phyloP scores from a whole-genome alignment of 2,113 vertebrate species.

The Stercorarius parasiticus region DNA sequence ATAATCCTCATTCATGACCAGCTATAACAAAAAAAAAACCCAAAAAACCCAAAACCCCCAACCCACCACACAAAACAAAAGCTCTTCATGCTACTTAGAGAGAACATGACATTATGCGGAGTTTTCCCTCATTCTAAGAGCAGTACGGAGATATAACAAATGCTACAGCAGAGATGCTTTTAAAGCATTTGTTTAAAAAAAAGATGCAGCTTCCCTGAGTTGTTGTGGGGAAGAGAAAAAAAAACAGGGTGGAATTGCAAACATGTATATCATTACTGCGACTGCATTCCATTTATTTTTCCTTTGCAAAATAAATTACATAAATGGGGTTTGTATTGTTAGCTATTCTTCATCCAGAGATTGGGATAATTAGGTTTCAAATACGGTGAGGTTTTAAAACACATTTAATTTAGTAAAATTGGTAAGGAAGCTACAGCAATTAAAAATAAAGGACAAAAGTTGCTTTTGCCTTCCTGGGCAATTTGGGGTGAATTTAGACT shows the following conservation, averaged over 20 bases:
- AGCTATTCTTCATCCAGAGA: conserved; percentile 75
- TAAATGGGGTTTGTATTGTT: conserved; percentile 79
- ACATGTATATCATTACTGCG: conserved; percentile 76
- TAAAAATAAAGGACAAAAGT: conserved; percentile 79
- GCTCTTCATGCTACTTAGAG: conserved; percentile 40
- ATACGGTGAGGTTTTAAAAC: conserved; percentile 78
- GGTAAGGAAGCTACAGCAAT: conserved; percentile 81
- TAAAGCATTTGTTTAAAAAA: conserved; percentile 55
- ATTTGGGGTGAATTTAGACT: conserved; percentile 80
- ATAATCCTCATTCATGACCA: conserved; percentile 62
- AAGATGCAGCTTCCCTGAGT: conserved; percentile 48
- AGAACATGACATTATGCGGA: conserved; percentile 23
- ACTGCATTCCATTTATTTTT: conserved; percentile 77
- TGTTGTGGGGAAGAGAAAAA: conserved; percentile 27
- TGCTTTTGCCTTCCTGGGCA: conserved; percentile 75
- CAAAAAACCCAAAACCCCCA: background rate
- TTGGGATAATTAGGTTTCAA: conserved; percentile 82
- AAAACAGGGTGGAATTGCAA: conserved; percentile 45
- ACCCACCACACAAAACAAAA: conserved; percentile 24
- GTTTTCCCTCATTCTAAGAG: conserved; percentile 11
- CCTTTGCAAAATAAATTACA: conserved; percentile 80
- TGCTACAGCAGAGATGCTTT: conserved; percentile 32
- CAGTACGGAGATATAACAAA: background rate
- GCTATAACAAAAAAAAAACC: background rate
- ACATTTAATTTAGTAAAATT: conserved; percentile 82